Percentiles rank a stretch among this genome's conserved stretches.
Conservation (phyloP, 2,113 vertebrate species). For the Aplodontia rufa region DNA sequence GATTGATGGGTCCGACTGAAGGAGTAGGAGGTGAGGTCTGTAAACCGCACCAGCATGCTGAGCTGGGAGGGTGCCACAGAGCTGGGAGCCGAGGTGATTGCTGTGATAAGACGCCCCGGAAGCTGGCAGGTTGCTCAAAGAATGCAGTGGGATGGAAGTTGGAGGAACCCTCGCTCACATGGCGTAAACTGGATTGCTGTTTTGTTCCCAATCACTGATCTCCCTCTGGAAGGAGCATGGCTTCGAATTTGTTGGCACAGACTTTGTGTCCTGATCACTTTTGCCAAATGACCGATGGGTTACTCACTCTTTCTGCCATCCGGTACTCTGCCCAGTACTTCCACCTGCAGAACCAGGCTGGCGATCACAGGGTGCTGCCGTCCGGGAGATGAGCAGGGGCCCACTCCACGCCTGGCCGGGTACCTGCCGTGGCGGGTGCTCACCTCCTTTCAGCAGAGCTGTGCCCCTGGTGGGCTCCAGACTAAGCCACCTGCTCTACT, state of each 20-base stretch:
- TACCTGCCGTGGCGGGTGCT: rapidly evolving
- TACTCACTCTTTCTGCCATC: rapidly evolving
- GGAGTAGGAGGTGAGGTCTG: neutral
- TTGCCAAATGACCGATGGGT: rapidly evolving
- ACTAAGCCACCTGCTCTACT: rapidly evolving
- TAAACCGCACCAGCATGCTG: rapidly evolving
- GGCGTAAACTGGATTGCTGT: rapidly evolving
- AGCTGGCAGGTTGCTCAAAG: too few relatives aligned
- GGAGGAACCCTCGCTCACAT: neutral
- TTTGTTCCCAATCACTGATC: rapidly evolving
- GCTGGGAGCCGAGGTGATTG: rapidly evolving
- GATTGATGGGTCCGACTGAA: too few relatives aligned
- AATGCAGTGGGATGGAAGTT: too few relatives aligned
- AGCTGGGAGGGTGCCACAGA: rapidly evolving
- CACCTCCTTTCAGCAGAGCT: rapidly evolving
- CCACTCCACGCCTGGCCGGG: too few relatives aligned
- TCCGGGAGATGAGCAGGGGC: too few relatives aligned
- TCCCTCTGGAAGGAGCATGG: rapidly evolving
- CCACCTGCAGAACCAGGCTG: neutral
- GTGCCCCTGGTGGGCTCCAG: rapidly evolving
- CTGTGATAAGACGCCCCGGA: rapidly evolving
- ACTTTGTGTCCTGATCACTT: rapidly evolving
- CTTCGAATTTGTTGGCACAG: neutral
- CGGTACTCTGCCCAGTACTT: rapidly evolving
- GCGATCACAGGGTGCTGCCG: rapidly evolving